phyloP scores from a whole-genome alignment of 2,113 vertebrate species.

The Hippocampus mohnikei region DNA sequence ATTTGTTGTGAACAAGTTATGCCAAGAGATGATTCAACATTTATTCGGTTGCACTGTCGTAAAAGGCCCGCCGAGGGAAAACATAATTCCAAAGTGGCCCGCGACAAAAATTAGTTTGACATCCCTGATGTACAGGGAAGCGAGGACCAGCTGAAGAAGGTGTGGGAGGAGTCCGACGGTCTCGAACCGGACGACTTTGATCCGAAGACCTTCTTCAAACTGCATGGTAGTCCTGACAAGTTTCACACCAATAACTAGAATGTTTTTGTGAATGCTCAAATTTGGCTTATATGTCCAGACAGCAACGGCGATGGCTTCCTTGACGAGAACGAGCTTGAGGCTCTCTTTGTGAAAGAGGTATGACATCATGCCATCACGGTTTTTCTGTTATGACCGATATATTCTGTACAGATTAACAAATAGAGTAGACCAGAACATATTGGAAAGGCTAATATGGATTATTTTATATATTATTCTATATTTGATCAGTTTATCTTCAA shows the following conservation, averaged over 20 bases:
- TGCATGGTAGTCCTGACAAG: conserved; percentile 78
- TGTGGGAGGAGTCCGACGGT: conserved; percentile 90
- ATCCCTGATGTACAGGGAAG: conserved; percentile 77
- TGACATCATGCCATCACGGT: background rate
- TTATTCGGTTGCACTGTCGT: too few relatives aligned
- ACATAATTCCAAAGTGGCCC: too few relatives aligned
- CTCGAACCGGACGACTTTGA: conserved; percentile 89
- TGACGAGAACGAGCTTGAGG: conserved; percentile 91
- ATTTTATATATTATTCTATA: too few relatives aligned
- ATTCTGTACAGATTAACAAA: too few relatives aligned
- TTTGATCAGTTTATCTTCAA: too few relatives aligned
- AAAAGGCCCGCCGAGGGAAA: too few relatives aligned
- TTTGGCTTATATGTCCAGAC: conserved; percentile 70
- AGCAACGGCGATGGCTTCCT: conserved; percentile 86
- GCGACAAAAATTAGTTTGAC: too few relatives aligned
- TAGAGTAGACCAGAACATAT: too few relatives aligned
- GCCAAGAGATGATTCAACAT: too few relatives aligned
- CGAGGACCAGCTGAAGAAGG: conserved; percentile 92
- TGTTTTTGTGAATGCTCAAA: background rate
- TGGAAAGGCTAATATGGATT: too few relatives aligned
- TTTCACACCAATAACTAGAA: background rate
- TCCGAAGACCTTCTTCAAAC: conserved; percentile 92
- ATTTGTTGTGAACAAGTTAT: too few relatives aligned
- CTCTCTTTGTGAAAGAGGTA: conserved; percentile 94
- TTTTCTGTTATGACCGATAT: too few relatives aligned